Percentiles rank a stretch among this genome's conserved stretches.
These are phyloP conservation scores for Lepidostoma basale DNA, from an alignment of 1,140 invertebrate genomes.

Conservation along the genomic window DNA sequence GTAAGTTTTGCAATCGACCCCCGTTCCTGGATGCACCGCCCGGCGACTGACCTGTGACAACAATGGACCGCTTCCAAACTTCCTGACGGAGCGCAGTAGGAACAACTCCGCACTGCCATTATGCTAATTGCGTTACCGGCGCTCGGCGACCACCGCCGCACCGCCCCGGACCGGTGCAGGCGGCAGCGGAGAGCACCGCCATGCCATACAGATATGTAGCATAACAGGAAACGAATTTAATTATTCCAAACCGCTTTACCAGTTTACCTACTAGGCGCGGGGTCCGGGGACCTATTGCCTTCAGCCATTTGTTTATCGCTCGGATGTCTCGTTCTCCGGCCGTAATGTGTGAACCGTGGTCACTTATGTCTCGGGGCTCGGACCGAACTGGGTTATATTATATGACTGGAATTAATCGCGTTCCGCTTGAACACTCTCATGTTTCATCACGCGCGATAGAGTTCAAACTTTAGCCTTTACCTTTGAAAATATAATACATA, in stretches of 20 bases:
- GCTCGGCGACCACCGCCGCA: constrained; percentile 8
- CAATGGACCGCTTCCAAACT: constrained; percentile 19
- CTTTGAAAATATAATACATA: too few relatives aligned
- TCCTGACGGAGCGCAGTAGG: constrained; percentile 1
- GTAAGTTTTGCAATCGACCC: too few relatives aligned
- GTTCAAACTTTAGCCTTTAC: too few relatives aligned
- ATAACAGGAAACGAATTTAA: constrained; percentile 33
- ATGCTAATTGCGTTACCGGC: constrained; percentile 35
- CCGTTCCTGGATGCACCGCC: too few relatives aligned
- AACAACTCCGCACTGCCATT: constrained; percentile 27
- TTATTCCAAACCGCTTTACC: constrained; percentile 2
- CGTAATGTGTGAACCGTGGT: background rate
- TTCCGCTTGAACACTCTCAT: too few relatives aligned
- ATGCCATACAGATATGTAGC: background rate
- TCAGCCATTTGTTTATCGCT: background rate
- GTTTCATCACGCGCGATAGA: too few relatives aligned
- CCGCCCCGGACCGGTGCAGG: too few relatives aligned
- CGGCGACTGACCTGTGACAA: constrained; percentile 42
- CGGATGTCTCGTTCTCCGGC: background rate
- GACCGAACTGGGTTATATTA: too few relatives aligned
- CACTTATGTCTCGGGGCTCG: background rate
- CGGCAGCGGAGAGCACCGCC: too few relatives aligned
- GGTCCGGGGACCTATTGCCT: too few relatives aligned
- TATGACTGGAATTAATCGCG: too few relatives aligned
- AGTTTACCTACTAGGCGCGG: background rate